These are phyloP conservation scores for Neogale vison DNA, from an alignment of 2,113 vertebrate genomes.

Conservation along the genomic window DNA sequence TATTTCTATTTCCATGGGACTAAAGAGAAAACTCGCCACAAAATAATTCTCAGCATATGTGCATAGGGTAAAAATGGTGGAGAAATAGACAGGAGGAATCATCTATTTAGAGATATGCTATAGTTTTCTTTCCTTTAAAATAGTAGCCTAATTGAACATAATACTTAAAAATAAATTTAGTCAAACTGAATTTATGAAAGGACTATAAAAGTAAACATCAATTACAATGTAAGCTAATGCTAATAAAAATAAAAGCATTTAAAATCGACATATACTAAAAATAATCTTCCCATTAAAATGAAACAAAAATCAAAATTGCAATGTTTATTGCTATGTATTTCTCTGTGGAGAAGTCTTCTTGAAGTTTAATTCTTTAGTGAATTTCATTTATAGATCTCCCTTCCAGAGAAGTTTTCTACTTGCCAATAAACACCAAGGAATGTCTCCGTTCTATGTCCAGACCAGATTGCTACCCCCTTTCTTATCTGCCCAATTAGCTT, in stretches of 20 bases:
- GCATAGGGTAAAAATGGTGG: neutral
- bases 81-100: neutral
- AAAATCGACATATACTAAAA: neutral
- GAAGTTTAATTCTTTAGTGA: conserved; percentile 78
- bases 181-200: conserved; percentile 66
- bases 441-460: conserved; percentile 77
- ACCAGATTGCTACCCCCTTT: conserved; percentile 79
- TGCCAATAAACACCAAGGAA: conserved; percentile 70
- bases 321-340: conserved; percentile 39
- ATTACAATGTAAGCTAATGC: neutral
- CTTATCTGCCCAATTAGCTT: conserved; percentile 86
- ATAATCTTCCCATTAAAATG: neutral
- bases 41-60: conserved; percentile 20
- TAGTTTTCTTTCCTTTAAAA: conserved; percentile 47
- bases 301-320: conserved; percentile 57
- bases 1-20: neutral
- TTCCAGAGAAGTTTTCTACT: conserved; percentile 79
- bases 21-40: neutral
- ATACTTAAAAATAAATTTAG: conserved; percentile 44
- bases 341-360: conserved; percentile 65
- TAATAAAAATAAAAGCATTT: conserved; percentile 66
- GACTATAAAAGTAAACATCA: conserved; percentile 47
- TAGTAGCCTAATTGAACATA: neutral
- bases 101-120: neutral
- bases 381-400: conserved; percentile 81